Base-by-base conservation (phyloP, 2,888 invertebrate species). In the Xanthostigma xanthostigma region DNA sequence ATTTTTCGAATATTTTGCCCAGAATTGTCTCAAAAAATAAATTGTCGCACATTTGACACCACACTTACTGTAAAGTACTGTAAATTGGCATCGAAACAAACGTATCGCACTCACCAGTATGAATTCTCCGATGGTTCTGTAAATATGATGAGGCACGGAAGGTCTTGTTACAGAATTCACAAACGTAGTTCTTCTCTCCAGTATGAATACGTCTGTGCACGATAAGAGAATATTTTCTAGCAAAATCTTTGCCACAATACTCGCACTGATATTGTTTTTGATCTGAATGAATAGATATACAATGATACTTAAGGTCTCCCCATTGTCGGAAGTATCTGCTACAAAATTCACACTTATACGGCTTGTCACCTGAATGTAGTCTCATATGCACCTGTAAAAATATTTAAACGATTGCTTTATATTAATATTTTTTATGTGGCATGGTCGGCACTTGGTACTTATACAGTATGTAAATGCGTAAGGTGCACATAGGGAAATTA, bases 291-390 rank as follows among this genome's bases (percentile, higher is more conserved):
- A 87, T 73, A 3, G 90, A 90, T 35, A 81, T 81, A 50, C 79
- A 79, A 67, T 92, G 91, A 63, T 90, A 89, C 59, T 87, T 88
- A 45, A 91, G 73, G 63, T 91, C 91, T 50, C 89, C 88, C 85
- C 88, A 88, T 63, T 90, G 90, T 0, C 90, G 73, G 66, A 91
- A 91, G 58, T 80, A 75, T 3, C 81, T 75, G 1, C 81, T 83
- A 62, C 91, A 91, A 54, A 75, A 75, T 39, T 83, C 79, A 61
- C 91, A 92, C 58, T 82, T 79, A 67, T 84, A 89, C 0, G 91
- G 91, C 54, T 85, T 84, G 58, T 83, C 84, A n/a, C 84, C 88
- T 54, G 83, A 84, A 67, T 92, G 91, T 14, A 86, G 72, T 17
- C 88, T 74, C 58, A 78, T 74, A 65, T 92, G 91, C 2, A 86